Base-by-base conservation (phyloP, 2,888 invertebrate genomes). In the Peribatodes rhomboidaria region DNA sequence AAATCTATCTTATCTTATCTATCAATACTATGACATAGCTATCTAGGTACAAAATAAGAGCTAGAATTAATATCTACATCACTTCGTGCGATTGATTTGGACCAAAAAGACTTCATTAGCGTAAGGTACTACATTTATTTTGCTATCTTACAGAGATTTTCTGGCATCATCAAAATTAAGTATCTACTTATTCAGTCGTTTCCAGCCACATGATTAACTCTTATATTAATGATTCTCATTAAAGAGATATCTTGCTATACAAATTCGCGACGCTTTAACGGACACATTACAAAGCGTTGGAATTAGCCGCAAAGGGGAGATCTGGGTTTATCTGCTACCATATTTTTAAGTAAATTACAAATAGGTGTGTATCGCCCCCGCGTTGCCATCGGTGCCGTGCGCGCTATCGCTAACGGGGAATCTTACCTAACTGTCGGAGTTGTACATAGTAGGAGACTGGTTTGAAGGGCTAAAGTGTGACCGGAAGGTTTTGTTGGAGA, bases 341-440 rank as follows among this genome's bases (percentile, higher is more conserved):
- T 92, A 92, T 92, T 92, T 92, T 92, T 88, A 87, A 90, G 88
- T 92, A 91, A 91, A 92, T 92, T 92, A 92, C 92, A 90, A 92
- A 92, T 90, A 90, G 90, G 90, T 86, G 87, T 82, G 84, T 83
- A 84, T 85, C 77, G 75, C 71, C 68, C 74, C 76, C 78, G 76
- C 79, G 80, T 84, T 83, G 80, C 85, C 88, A 87, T 89, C 81
- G 68, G 79, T 89, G 87, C 89, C 92, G 92, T 92, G 92, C 87
- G 86, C 87, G 90, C 79, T 92, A 93, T 93, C 92, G 78, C 75
- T 71, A 74, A 80, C 76, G 80, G 92, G 90, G 91, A 90, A 93
- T 93, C 92, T 60, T 53, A 89, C 86, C 82, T 86, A 14, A 84
- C 78, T 76, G 71, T 73, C 72, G 74, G 67, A 74, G 69, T 67